Conservation (phyloP, 1,140 invertebrate genomes). For the Pygmarrhopalites habei region DNA sequence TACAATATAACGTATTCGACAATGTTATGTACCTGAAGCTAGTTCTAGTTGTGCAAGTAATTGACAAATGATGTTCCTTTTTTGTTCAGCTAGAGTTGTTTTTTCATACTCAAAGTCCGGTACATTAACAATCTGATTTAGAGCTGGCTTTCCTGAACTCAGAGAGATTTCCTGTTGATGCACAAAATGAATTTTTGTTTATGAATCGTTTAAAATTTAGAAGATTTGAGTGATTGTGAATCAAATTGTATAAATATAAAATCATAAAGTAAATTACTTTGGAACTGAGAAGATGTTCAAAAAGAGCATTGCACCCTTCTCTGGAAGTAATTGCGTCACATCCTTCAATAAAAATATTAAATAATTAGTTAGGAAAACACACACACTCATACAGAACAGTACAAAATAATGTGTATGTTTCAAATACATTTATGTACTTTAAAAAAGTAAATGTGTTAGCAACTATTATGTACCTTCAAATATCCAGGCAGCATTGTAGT, state of each 20-base stretch:
- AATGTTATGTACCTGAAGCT: constrained; percentile 50
- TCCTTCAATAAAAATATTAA: too few relatives aligned
- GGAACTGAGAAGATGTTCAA: constrained; percentile 51
- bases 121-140: constrained; percentile 45
- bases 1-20: constrained; percentile 51
- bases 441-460: too few relatives aligned
- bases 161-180: constrained; percentile 44
- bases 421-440: too few relatives aligned
- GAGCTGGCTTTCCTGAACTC: constrained; percentile 45
- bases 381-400: too few relatives aligned
- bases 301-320: constrained; percentile 50
- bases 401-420: too few relatives aligned
- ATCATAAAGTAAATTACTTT: constrained; percentile 42
- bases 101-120: constrained; percentile 47
- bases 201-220: background rate
- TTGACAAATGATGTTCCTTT: constrained; percentile 50
- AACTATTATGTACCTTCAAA: too few relatives aligned
- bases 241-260: background rate
- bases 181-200: too few relatives aligned
- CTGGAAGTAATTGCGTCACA: constrained; percentile 51
- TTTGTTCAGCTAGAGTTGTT: constrained; percentile 48
- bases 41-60: constrained; percentile 51
- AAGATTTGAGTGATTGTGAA: background rate
- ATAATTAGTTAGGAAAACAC: too few relatives aligned
- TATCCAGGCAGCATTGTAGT: constrained; percentile 47